phyloP scores from a whole-genome alignment of 2,113 vertebrate species.

The Oryzias woworae region DNA sequence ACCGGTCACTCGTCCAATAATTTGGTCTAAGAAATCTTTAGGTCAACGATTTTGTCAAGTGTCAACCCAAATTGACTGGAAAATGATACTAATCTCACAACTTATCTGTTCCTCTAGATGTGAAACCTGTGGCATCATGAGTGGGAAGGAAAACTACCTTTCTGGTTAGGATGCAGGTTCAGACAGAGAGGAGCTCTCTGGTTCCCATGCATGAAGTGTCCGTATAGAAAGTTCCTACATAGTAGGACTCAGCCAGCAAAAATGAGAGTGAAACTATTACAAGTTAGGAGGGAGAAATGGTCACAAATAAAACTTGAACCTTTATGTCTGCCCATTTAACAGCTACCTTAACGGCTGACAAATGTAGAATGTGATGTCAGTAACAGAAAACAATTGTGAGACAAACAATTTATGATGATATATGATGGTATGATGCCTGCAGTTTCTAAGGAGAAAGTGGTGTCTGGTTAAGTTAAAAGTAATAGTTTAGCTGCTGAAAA shows the following conservation, averaged over 20 bases:
- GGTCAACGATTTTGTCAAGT: background rate
- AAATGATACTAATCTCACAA: conserved; percentile 50
- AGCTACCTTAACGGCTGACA: background rate
- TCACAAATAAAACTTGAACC: background rate
- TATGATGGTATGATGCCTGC: no score
- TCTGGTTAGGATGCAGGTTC: conserved; percentile 32
- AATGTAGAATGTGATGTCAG: background rate
- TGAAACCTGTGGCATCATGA: conserved; percentile 56
- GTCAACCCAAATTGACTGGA: conserved; percentile 27
- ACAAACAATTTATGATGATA: background rate
- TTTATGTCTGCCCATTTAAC: background rate
- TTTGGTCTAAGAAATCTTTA: background rate
- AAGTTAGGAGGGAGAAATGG: no score
- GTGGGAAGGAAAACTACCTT: conserved; percentile 68
- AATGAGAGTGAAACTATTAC: no score
- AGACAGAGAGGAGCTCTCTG: conserved; percentile 11
- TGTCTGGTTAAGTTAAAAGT: no score
- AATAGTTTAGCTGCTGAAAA: no score
- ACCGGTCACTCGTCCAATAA: no score
- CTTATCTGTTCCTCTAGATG: conserved; percentile 59
- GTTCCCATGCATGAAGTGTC: conserved; percentile 33
- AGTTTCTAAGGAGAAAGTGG: no score
- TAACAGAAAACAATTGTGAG: background rate
- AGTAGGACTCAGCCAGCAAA: no score
- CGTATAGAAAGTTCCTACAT: no score